These are phyloP conservation scores for Passer montanus DNA, from an alignment of 2,113 vertebrate species.

Conservation along the genomic window DNA sequence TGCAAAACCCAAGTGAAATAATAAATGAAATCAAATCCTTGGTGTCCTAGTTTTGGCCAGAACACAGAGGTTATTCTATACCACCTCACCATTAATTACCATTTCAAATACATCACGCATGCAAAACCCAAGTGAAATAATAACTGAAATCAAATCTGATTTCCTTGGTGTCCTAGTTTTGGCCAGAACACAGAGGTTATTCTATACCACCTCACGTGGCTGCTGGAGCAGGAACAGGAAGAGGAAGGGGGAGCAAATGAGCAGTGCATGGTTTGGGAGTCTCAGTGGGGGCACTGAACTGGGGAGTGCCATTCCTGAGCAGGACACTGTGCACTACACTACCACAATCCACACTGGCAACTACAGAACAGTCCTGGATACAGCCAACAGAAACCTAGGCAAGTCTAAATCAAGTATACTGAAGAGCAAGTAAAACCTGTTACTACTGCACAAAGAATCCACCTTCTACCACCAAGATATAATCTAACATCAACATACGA, in stretches of 20 bases:
- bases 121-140: not conserved
- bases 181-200: not conserved
- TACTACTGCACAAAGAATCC: not conserved
- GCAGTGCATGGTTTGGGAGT: not conserved
- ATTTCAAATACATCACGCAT: not conserved
- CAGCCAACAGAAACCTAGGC: not conserved
- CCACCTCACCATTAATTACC: not conserved
- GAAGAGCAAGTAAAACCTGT: not conserved
- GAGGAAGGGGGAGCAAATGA: fast-evolving
- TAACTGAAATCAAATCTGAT: not conserved
- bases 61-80: fast-evolving
- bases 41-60: not conserved
- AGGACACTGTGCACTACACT: not conserved
- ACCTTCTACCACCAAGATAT: not conserved
- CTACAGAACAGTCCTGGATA: not conserved
- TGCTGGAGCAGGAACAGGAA: not conserved
- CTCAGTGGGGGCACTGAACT: not conserved
- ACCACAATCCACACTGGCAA: not conserved
- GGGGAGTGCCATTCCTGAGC: not conserved
- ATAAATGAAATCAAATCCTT: not conserved
- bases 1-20: not conserved
- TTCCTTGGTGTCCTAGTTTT: not conserved
- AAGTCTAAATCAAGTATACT: not conserved
- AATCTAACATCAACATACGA: not conserved
- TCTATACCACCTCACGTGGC: fast-evolving